A percentile compares a stretch with the other conserved stretches of the same genome.
phyloP scores from a whole-genome alignment of 2,113 vertebrate genomes.

The Mesembrinibis cayennensis region DNA sequence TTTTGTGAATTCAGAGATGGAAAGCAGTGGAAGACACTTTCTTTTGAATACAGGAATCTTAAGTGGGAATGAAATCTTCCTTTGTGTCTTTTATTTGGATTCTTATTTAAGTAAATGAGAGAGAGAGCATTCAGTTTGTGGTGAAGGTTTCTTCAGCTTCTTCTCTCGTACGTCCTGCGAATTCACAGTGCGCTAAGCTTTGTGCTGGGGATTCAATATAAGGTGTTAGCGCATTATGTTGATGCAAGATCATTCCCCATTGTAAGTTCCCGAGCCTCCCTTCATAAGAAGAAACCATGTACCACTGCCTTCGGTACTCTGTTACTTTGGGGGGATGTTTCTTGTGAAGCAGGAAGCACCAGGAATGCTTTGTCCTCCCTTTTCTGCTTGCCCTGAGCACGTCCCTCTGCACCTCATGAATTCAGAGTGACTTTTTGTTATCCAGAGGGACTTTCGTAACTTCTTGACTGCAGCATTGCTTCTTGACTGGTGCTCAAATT shows the following conservation, averaged over 20 bases:
- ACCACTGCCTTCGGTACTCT: neutral
- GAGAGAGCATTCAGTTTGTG: neutral
- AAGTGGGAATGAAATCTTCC: neutral
- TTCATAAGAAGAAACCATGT: neutral
- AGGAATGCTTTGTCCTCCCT: neutral
- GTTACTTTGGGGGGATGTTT: neutral
- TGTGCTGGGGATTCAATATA: neutral
- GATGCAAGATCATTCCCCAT: accelerated
- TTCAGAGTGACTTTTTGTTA: neutral
- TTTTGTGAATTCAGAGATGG: neutral
- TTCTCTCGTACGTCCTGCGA: accelerated
- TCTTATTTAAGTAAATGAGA: neutral
- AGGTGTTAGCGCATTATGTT: neutral
- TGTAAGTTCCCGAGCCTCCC: accelerated
- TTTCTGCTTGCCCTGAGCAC: neutral
- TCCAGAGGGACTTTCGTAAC: neutral
- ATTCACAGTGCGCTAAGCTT: neutral
- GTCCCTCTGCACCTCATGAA: neutral
- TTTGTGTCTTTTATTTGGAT: neutral
- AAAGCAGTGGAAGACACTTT: neutral
- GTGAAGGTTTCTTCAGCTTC: neutral
- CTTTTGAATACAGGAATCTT: neutral
- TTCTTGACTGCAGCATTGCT: neutral
- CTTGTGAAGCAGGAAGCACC: neutral
- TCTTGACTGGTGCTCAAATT: neutral